Conservation (phyloP, 53 echinoderm and acorn worm genomes). For the Holothuria scabra region DNA sequence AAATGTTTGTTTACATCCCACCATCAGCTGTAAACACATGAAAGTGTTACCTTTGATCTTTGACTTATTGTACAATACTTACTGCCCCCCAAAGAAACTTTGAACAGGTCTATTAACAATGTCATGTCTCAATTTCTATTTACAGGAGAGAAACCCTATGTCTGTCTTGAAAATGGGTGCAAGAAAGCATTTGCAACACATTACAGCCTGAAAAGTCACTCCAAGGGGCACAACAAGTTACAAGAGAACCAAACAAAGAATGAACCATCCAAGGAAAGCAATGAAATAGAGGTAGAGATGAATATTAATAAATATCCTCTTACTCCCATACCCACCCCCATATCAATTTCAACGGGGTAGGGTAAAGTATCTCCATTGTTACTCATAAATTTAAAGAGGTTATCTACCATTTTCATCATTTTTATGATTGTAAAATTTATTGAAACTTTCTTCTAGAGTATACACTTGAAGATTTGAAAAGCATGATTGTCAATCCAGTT, state of each 20-base stretch:
- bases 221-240: slow-evolving; percentile 68
- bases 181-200: slow-evolving; percentile 90
- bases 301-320: no score
- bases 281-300: neutral
- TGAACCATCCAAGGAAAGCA: neutral
- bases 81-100: neutral
- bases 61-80: no score
- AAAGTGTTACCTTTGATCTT: no score
- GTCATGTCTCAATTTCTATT: neutral
- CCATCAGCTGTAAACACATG: no score
- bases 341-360: neutral
- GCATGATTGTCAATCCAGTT: no score
- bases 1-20: no score
- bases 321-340: neutral
- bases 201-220: slow-evolving; percentile 92
- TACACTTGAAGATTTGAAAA: no score
- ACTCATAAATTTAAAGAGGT: neutral
- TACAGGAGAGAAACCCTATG: slow-evolving; percentile 92
- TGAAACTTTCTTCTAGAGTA: no score
- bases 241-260: slow-evolving; percentile 35
- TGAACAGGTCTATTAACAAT: neutral
- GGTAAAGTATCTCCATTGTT: neutral
- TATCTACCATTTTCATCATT: no score
- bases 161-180: slow-evolving; percentile 80
- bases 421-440: no score